Conservation (phyloP, 2,113 vertebrate species). For the Mystacornis crossleyi region DNA sequence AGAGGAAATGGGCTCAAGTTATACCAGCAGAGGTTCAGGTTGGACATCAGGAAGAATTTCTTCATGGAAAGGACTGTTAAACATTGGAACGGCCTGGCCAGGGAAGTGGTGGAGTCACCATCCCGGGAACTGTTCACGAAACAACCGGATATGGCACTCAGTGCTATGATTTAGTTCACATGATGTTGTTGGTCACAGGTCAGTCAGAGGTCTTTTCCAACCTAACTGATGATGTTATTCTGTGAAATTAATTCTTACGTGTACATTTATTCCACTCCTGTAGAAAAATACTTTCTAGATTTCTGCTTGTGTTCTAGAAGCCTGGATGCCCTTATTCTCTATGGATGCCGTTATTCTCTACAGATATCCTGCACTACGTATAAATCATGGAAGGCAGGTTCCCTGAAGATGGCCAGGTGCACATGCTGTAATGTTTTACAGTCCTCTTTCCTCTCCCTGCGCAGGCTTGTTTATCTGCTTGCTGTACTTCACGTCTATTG, state of each 20-base stretch:
- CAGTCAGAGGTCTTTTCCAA: not conserved
- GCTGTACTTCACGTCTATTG: not conserved
- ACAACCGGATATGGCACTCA: fast-evolving
- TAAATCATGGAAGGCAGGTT: not conserved
- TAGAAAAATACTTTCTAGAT: not conserved
- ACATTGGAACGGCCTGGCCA: fast-evolving
- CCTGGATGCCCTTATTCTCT: fast-evolving
- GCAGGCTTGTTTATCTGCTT: not conserved
- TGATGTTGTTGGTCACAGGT: not conserved
- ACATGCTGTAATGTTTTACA: fast-evolving
- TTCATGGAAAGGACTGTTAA: not conserved
- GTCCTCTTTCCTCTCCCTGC: not conserved
- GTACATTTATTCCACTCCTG: fast-evolving
- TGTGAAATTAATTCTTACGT: not conserved
- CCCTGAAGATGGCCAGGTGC: not conserved
- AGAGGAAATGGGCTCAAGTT: not conserved
- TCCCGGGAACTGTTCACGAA: not conserved
- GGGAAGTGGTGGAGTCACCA: not conserved
- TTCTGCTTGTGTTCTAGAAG: not conserved
- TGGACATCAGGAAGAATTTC: not conserved
- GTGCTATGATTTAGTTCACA: not conserved
- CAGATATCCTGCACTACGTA: fast-evolving
- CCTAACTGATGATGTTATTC: not conserved
- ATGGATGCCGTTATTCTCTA: fast-evolving
- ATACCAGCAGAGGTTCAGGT: not conserved